Conservation (phyloP, 2,797 vertebrate genomes). For the Urophycis tenuis region DNA sequence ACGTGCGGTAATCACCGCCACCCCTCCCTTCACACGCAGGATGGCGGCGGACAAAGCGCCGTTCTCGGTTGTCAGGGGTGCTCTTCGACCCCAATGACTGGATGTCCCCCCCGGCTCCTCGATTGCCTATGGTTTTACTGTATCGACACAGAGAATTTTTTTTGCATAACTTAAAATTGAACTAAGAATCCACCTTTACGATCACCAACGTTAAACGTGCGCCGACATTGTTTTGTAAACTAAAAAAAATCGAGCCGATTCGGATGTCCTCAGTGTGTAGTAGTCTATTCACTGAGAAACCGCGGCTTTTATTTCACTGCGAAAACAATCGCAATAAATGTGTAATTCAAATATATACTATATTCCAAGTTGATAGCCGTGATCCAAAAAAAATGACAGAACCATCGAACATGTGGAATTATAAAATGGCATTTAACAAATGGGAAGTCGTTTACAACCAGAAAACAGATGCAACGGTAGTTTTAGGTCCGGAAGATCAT, state of each 20-base stretch:
- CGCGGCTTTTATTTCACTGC: background rate
- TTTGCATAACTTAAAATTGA: background rate
- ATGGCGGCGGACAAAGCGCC: constrained; percentile 70
- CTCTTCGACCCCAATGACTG: constrained; percentile 44
- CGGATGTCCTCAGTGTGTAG: background rate
- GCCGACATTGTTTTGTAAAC: background rate
- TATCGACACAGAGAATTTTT: background rate
- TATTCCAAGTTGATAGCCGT: background rate
- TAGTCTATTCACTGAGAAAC: background rate
- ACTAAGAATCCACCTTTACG: background rate
- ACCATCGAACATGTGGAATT: constrained; percentile 13
- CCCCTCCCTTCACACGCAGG: constrained; percentile 60
- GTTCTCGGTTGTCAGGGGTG: constrained; percentile 46
- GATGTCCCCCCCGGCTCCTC: constrained; percentile 30
- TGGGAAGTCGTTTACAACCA: constrained; percentile 21
- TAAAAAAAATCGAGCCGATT: background rate
- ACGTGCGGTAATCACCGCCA: constrained; percentile 67
- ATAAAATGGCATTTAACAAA: background rate
- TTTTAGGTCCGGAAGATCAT: constrained; percentile 45
- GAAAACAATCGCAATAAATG: background rate
- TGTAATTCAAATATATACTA: background rate
- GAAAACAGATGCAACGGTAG: constrained; percentile 21
- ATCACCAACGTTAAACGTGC: background rate
- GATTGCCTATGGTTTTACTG: background rate
- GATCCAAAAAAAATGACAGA: background rate